These are phyloP conservation scores for Macrophya alboannulata DNA, from an alignment of 2,888 invertebrate species.

Conservation along the genomic window DNA sequence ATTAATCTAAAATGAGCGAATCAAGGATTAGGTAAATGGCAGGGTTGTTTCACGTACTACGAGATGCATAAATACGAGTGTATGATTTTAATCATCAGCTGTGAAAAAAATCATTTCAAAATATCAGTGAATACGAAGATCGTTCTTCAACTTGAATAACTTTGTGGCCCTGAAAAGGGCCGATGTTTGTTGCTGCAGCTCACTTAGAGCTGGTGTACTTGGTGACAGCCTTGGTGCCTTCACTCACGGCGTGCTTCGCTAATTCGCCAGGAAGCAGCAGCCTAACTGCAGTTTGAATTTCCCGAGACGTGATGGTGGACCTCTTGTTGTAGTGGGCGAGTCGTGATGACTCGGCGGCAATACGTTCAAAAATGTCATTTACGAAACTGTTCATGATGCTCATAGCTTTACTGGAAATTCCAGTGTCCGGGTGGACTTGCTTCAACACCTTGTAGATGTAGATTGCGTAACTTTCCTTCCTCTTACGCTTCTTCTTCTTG, in stretches of 20 bases:
- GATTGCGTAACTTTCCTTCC: slow-evolving; percentile 79
- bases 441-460: slow-evolving; percentile 82
- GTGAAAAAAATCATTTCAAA: background rate
- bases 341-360: slow-evolving; percentile 71
- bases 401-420: slow-evolving; percentile 82
- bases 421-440: slow-evolving; percentile 82
- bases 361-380: slow-evolving; percentile 73
- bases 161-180: slow-evolving; percentile 70
- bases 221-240: slow-evolving; percentile 85
- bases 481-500: slow-evolving; percentile 77
- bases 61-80: background rate
- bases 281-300: slow-evolving; percentile 87
- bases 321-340: slow-evolving; percentile 69
- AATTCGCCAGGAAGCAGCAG: slow-evolving; percentile 88
- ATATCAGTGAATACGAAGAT: background rate
- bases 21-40: background rate
- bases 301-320: slow-evolving; percentile 81
- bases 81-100: background rate
- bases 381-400: slow-evolving; percentile 82
- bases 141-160: slow-evolving; percentile 21
- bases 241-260: slow-evolving; percentile 87
- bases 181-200: slow-evolving; percentile 61
- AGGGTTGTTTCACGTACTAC: background rate
- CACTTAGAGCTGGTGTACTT: slow-evolving; percentile 82
- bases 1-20: background rate